Conservation (phyloP, 2,797 vertebrate genomes). For the Melanogrammus aeglefinus region DNA sequence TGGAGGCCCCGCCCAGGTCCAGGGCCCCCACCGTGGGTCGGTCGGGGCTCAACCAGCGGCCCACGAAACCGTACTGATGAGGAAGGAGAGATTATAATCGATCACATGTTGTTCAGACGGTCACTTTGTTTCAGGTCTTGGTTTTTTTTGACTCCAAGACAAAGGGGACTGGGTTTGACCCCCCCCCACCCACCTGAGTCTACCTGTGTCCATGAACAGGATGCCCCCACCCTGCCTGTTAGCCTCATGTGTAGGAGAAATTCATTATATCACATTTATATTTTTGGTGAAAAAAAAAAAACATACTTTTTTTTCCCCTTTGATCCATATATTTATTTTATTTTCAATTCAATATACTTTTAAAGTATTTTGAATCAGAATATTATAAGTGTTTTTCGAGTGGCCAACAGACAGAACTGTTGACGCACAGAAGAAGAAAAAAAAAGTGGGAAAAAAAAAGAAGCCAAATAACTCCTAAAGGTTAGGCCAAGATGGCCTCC, state of each 20-base stretch:
- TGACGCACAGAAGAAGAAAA: neutral
- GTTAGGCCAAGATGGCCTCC: neutral
- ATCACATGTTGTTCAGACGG: too few relatives aligned
- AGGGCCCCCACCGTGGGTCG: constrained; percentile 78
- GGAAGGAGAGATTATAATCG: too few relatives aligned
- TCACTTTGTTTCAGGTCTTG: too few relatives aligned
- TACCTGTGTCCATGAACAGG: too few relatives aligned
- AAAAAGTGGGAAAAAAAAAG: neutral
- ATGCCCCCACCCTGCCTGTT: too few relatives aligned
- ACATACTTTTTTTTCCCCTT: too few relatives aligned
- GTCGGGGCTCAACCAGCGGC: constrained; percentile 78
- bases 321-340: neutral
- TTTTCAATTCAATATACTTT: neutral
- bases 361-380: neutral
- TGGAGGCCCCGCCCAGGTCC: constrained; percentile 85
- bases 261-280: too few relatives aligned
- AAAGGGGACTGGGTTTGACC: too few relatives aligned
- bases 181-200: too few relatives aligned
- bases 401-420: constrained; percentile 34
- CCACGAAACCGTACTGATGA: constrained; percentile 81
- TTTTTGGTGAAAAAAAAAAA: too few relatives aligned
- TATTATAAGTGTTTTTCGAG: neutral
- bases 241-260: too few relatives aligned
- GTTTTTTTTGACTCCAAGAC: too few relatives aligned
- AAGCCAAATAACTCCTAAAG: neutral